These are phyloP conservation scores for Clarias laeviceps DNA, from an alignment of 2,797 vertebrate genomes.

Conservation along the genomic window DNA sequence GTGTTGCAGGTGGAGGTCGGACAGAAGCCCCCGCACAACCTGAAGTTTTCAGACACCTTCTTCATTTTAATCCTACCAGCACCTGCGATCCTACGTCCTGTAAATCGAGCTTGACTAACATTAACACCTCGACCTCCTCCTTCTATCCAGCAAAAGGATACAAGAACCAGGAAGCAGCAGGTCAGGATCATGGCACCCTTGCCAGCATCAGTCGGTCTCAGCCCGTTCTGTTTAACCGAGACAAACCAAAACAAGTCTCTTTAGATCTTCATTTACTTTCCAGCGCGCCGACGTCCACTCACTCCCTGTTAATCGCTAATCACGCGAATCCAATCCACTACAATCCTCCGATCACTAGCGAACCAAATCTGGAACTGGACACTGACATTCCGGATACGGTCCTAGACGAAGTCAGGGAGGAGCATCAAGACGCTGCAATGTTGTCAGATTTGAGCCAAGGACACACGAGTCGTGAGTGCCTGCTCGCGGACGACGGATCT, in stretches of 20 bases:
- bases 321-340: slow-evolving; percentile 59
- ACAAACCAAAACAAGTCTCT: slow-evolving; percentile 49
- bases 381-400: slow-evolving; percentile 59
- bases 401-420: slow-evolving; percentile 29
- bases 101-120: slow-evolving; percentile 59
- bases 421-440: slow-evolving; percentile 38
- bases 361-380: slow-evolving; percentile 49
- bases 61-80: slow-evolving; percentile 52
- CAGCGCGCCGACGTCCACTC: slow-evolving; percentile 62
- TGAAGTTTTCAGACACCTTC: slow-evolving; percentile 37
- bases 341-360: slow-evolving; percentile 54
- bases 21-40: slow-evolving; percentile 42
- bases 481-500: slow-evolving; percentile 69
- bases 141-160: slow-evolving; percentile 10
- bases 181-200: slow-evolving; percentile 43
- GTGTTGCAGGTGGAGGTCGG: slow-evolving; percentile 18
- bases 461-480: slow-evolving; percentile 75
- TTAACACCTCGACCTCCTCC: slow-evolving; percentile 41
- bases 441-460: slow-evolving; percentile 54
- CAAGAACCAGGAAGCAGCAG: background rate
- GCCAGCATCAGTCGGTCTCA: slow-evolving; percentile 72
- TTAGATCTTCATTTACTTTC: slow-evolving; percentile 61
- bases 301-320: slow-evolving; percentile 64
- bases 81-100: slow-evolving; percentile 54
- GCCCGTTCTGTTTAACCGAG: slow-evolving; percentile 67